Evolutionary conservation across 2,113 vertebrate species (phyloP), one percentile per base, ranked within the genome.

Genomic region (Ifrita kowaldi): DNA sequence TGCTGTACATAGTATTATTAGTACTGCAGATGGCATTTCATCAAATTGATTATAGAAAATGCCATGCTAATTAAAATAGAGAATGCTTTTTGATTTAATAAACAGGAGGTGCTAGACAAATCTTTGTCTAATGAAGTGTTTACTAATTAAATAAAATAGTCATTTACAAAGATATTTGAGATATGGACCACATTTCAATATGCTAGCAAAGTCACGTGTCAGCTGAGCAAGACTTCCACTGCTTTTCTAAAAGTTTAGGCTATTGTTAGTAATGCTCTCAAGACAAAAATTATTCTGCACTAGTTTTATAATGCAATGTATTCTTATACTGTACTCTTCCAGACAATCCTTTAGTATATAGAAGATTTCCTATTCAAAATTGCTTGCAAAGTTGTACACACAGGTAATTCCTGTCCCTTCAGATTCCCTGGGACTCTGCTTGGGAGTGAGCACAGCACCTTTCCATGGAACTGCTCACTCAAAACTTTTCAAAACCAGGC

Each of bases 61-160:
- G 91, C 88, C 89, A 94, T 46, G 52, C 52, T 97, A 97, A 96
- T 95, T 97, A 95, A 96, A 95, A 95, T 11, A 93, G 68, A 94
- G 63, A 94, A 95, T 84, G 91, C 50, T 35, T 94, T 91, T 80
- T 92, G 88, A 94, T 94, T 93, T 96, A 93, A 96, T 96, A 85
- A 96, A 89, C 70, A 85, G 56, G 70, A 69, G 80, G 73, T 96
- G 92, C 87, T 93, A 97, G 92, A 95, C 96, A 95, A 95, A 90
- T 80, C 78, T 95, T 93, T 93, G 73, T 76, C 82, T 96, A 96
- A 95, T 96, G 91, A 95, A 95, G 79, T 86, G 89, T 84, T 91
- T 86, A 39, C 32, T 97, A 95, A 97, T 93, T 92, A 94, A 92
- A 95, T 87, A 95, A 92, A 93, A 85, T 16, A 92, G 47, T 80